phyloP scores from a whole-genome alignment of 1,140 invertebrate species.

The Tetramorium parvispinum region DNA sequence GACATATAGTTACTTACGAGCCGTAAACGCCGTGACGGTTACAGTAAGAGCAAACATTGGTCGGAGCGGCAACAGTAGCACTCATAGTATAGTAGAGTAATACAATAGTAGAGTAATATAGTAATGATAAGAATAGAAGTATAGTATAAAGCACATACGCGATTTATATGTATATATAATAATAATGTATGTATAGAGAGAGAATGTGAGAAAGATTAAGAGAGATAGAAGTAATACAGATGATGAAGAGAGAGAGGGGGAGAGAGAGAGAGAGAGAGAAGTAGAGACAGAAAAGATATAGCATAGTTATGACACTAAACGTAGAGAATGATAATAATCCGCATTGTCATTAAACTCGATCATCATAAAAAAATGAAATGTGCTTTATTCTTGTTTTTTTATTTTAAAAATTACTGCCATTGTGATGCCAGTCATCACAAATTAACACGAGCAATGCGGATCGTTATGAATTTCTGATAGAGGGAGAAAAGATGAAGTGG shows the following conservation, averaged over 20 bases:
- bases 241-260: slow-evolving; percentile 29
- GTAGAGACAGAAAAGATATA: slow-evolving; percentile 28
- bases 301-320: slow-evolving; percentile 40
- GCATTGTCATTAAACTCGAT: not conserved
- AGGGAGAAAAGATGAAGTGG: slow-evolving; percentile 33
- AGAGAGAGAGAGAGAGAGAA: slow-evolving; percentile 48
- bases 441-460: not conserved
- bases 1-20: slow-evolving; percentile 53
- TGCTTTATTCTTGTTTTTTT: not conserved
- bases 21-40: slow-evolving; percentile 50
- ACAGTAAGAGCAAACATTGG: slow-evolving; percentile 52
- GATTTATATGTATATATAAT: slow-evolving; percentile 62
- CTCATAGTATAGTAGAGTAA: slow-evolving; percentile 66
- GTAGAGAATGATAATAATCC: slow-evolving; percentile 12
- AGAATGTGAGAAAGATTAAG: slow-evolving; percentile 59
- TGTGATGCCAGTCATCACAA: not conserved
- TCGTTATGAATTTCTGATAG: not conserved
- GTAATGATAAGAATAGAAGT: slow-evolving; percentile 70
- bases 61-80: slow-evolving; percentile 62
- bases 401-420: not conserved
- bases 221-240: slow-evolving; percentile 51
- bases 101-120: slow-evolving; percentile 72
- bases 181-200: slow-evolving; percentile 58
- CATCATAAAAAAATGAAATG: not conserved
- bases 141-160: slow-evolving; percentile 69